These are phyloP conservation scores for Trissoscelio sp. DNA, from an alignment of 2,888 invertebrate species.

Conservation along the genomic window DNA sequence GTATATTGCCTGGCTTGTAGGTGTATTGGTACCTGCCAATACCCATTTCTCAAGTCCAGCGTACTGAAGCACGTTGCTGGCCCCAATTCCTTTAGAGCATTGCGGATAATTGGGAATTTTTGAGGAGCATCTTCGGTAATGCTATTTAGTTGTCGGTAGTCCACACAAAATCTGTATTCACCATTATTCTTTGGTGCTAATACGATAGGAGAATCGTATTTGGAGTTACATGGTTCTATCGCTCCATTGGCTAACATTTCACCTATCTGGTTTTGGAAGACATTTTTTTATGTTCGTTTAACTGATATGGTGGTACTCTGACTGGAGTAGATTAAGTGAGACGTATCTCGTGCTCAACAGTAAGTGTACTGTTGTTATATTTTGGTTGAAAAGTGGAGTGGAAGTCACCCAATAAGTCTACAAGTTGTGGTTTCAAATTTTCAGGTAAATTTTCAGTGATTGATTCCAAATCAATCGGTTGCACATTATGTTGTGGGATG, in stretches of 20 bases:
- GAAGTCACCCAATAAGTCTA: too few species aligned
- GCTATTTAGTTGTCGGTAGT: conserved; percentile 72
- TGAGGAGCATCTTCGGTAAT: conserved; percentile 60
- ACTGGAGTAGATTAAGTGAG: too few species aligned
- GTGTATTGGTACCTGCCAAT: conserved; percentile 75
- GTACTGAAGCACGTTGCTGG: conserved; percentile 50
- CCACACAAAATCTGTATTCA: conserved; percentile 63
- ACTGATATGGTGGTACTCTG: neutral
- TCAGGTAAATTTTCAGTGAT: too few species aligned
- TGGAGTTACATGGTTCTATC: conserved; percentile 14
- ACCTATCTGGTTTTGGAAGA: neutral
- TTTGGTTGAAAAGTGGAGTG: too few species aligned
- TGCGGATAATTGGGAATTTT: conserved; percentile 70
- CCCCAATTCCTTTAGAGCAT: conserved; percentile 71
- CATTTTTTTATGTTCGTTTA: neutral
- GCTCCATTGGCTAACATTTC: neutral
- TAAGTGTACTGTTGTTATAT: too few species aligned
- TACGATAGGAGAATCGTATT: conserved; percentile 28
- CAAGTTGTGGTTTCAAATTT: too few species aligned
- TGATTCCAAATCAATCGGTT: too few species aligned
- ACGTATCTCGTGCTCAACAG: too few species aligned
- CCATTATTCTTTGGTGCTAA: conserved; percentile 56
- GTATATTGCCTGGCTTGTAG: neutral
- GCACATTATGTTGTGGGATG: too few species aligned
- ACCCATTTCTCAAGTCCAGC: conserved; percentile 73